Evolutionary conservation across 2,113 vertebrate genomes (phyloP).

Genomic region (Oplegnathus fasciatus): DNA sequence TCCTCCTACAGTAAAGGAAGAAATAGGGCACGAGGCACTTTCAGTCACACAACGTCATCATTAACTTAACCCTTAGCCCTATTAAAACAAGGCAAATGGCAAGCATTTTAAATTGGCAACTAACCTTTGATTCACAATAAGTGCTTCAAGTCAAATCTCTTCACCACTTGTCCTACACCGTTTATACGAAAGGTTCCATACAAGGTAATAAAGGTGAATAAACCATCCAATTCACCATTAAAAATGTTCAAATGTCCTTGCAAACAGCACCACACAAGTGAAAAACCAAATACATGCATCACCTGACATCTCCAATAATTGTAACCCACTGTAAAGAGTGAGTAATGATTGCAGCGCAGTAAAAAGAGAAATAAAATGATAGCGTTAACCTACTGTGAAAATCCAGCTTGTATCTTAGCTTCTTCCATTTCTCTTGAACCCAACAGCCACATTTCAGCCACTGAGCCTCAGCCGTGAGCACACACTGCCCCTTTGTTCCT

Average conservation of each 20-base stretch:
- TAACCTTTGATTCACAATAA: conserved; percentile 28
- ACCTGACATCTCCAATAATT: background rate
- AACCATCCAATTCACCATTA: background rate
- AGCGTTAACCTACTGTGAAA: conserved; percentile 58
- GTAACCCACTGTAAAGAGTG: background rate
- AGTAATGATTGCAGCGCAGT: background rate
- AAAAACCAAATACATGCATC: background rate
- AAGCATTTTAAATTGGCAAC: conserved; percentile 25
- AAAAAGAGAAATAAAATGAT: conserved; percentile 9
- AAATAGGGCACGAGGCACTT: background rate
- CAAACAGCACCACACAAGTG: background rate
- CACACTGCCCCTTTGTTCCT: conserved; percentile 39
- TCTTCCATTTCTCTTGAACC: conserved; percentile 39
- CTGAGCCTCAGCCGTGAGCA: conserved; percentile 16
- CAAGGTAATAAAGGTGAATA: background rate
- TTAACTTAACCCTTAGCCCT: background rate
- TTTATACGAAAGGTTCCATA: conserved; percentile 10
- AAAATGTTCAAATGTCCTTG: conserved; percentile 24
- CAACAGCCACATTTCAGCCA: conserved; percentile 30
- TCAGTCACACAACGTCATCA: background rate
- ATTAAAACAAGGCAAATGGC: background rate
- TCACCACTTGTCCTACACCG: background rate
- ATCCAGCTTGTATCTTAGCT: conserved; percentile 14
- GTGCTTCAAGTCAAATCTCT: background rate
- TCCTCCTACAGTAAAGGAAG: background rate